Conservation (phyloP, 30 jellyfish, hydroid and myxozoan species). For the Sanderia malayensis region DNA sequence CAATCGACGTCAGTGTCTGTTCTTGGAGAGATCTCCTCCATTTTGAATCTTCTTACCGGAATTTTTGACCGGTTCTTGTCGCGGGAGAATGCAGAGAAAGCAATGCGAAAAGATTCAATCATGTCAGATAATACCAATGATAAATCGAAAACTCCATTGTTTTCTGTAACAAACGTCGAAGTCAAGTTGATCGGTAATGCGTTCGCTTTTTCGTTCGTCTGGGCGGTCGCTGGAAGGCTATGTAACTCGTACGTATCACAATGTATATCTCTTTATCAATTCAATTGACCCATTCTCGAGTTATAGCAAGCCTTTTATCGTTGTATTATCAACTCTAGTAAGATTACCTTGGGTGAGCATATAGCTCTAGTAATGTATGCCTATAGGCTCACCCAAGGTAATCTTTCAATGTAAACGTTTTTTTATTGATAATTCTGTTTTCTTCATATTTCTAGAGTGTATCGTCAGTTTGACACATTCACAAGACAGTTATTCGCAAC, state of each 20-base stretch:
- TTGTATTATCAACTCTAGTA: too few species aligned
- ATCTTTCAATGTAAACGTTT: too few species aligned
- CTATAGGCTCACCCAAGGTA: too few species aligned
- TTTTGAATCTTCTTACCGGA: constrained; percentile 29
- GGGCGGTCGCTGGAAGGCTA: constrained; percentile 66
- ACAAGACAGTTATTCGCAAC: constrained; percentile 82
- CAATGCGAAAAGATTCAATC: constrained; percentile 8
- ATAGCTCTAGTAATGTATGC: too few species aligned
- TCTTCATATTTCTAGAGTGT: constrained; percentile 49
- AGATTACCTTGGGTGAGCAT: too few species aligned
- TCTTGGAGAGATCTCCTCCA: constrained; percentile 22
- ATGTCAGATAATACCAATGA: constrained; percentile 11
- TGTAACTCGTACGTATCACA: constrained; percentile 48
- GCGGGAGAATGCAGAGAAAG: constrained; percentile 27
- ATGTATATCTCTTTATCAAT: too few species aligned
- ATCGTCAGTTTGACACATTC: constrained; percentile 46
- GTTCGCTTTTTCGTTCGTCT: constrained; percentile 61
- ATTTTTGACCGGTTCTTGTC: constrained; percentile 24
- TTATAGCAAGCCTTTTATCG: too few species aligned
- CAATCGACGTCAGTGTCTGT: neutral
- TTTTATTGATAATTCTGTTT: too few species aligned
- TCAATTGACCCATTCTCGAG: too few species aligned
- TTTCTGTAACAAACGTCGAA: constrained; percentile 20
- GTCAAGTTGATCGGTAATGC: constrained; percentile 42
- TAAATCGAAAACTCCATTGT: neutral